phyloP scores from a whole-genome alignment of 2,888 invertebrate genomes.

The Gasteruption jaculator region DNA sequence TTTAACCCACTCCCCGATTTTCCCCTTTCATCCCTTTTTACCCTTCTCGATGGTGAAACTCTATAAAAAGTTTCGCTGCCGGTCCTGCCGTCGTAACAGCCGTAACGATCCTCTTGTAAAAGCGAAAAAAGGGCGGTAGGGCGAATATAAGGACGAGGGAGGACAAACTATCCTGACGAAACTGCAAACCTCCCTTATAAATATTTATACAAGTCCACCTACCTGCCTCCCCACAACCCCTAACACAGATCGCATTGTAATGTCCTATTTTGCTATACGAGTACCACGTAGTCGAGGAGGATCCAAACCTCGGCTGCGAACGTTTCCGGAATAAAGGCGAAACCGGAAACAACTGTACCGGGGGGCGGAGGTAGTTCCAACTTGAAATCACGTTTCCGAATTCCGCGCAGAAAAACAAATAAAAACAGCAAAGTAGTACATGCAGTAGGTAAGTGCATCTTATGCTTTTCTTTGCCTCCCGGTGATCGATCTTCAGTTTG shows the following conservation, averaged over 20 bases:
- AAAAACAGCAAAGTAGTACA: no score
- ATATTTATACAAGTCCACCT: constrained; percentile 28
- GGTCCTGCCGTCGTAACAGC: not conserved
- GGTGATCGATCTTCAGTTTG: no score
- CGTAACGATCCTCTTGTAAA: constrained; percentile 4
- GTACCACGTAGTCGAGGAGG: constrained; percentile 3
- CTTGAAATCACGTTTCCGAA: no score
- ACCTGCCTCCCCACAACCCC: constrained; percentile 13
- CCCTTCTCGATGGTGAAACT: constrained; percentile 4
- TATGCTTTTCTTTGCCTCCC: no score
- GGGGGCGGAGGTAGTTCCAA: no score
- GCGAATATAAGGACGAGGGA: constrained; percentile 1
- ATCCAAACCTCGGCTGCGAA: constrained; percentile 12
- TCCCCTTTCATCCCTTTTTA: not conserved
- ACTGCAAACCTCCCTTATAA: constrained; percentile 26
- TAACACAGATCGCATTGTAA: constrained; percentile 39
- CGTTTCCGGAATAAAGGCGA: constrained; percentile 23
- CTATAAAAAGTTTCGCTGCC: constrained; percentile 5
- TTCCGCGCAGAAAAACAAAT: no score
- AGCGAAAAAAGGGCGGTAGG: no score
- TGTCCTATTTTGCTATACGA: constrained; percentile 29
- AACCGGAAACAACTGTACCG: constrained; percentile 1
- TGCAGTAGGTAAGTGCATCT: no score
- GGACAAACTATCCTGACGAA: constrained; percentile 22
- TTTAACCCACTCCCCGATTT: not conserved